Base-by-base conservation (phyloP, 2,888 invertebrate species). In the Gari tellinella region DNA sequence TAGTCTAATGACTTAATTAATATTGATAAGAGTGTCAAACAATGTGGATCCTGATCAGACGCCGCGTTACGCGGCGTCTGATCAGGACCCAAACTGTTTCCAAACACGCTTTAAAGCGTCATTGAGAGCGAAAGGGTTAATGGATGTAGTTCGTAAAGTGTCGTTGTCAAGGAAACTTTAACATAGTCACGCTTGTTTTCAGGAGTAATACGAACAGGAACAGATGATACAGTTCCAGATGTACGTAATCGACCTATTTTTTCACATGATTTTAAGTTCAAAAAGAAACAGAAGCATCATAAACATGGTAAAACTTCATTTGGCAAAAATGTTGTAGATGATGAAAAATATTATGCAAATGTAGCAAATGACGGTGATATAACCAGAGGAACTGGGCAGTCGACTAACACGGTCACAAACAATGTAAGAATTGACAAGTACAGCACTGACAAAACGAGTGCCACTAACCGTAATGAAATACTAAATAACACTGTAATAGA, bases 201-300 rank as follows among this genome's bases (percentile, higher is more conserved):
- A 31, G 31, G 31, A 31, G 31, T 31, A 31, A 31, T 31, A 31
- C 31, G 31, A 31, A 31, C 45, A 45, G 45, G 45, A 45, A 45
- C 45, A 45, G 19, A 45, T 45, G n/a, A 45, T 5, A 3, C 3
- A 45, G 17, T 31, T 31, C 31, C 31, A 31, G 31, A 31, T 31
- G 31, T 31, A 31, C 31, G 41, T 31, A 63, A 64, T 45, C 64
- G 66, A 37, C 78, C 73, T 14, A 70, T 78, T n/a, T 78, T 78
- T 56, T 78, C 78, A 37, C 51, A 63, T 23, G 78, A 78, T 46
- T 78, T 78, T 70, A 78, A 73, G 41, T 78, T 78, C 52, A 73
- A 73, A 66, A 68, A 40, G 51, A 57, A 56, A 8, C 51, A 51
- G 2, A 23, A 45, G 23, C 51, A 55, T 43, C n/a, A 43, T 31